These are phyloP conservation scores for Sesamia nonagrioides DNA, from an alignment of 1,140 invertebrate species.

Conservation along the genomic window DNA sequence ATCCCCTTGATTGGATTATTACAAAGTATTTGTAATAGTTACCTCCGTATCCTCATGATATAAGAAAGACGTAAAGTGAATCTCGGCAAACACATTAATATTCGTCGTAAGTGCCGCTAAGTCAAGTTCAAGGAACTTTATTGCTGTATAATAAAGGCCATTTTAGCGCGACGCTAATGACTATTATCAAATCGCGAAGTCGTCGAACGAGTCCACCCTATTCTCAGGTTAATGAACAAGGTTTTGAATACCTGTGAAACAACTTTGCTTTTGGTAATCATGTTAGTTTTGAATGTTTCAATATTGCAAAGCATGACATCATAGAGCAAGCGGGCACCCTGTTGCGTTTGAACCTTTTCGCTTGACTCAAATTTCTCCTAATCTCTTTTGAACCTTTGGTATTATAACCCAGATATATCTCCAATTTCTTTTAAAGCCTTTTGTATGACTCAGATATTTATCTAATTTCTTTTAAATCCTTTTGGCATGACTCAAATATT, in stretches of 20 bases:
- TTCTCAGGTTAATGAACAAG: conserved; percentile 46
- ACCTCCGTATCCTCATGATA: background rate
- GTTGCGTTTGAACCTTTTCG: background rate
- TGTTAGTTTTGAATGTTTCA: conserved; percentile 9
- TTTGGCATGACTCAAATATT: background rate
- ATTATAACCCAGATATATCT: background rate
- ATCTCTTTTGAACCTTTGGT: background rate
- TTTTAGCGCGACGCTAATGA: conserved; percentile 25
- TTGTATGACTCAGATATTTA: background rate
- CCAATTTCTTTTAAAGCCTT: too few relatives aligned
- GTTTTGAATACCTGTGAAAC: conserved; percentile 43
- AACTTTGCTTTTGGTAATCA: conserved; percentile 33
- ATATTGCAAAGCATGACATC: background rate
- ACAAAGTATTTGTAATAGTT: background rate
- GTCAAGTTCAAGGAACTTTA: conserved; percentile 47
- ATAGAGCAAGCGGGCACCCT: background rate
- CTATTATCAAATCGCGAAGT: conserved; percentile 38
- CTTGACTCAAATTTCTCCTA: too few relatives aligned
- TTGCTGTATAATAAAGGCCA: conserved; percentile 35
- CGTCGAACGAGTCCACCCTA: conserved; percentile 32
- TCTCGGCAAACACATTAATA: conserved; percentile 22
- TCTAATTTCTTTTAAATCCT: too few relatives aligned
- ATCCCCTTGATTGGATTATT: conserved; percentile 16
- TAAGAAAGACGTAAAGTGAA: conserved; percentile 16
- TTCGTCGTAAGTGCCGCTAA: conserved; percentile 21